Evolutionary conservation across 1,140 invertebrate genomes (phyloP), one percentile per base, ranked within the genome.

Genomic region (Drosophila persimilis): DNA sequence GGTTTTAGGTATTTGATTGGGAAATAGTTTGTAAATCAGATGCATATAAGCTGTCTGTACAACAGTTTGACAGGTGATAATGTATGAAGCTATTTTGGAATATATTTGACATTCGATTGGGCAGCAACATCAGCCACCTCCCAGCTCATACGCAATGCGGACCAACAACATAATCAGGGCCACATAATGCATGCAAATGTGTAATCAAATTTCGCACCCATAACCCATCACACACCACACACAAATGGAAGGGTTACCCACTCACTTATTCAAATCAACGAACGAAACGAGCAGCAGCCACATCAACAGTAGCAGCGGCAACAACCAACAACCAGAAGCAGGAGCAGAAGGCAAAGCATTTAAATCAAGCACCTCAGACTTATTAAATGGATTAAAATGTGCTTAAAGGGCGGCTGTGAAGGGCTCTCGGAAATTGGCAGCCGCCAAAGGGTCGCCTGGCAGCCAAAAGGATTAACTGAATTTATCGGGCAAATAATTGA

Each of bases 201-300:
- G 64, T 62, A 63, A 85, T 73, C 76, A 69, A 85, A 80, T 80
- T 85, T 58, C 48, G 64, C 70, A 73, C 61, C 61, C 56, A 31
- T 57, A 62, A 26, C 44, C 46, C 26, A 50, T 9, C 31, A 45
- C 57, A 22, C 15, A 22, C 6, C 22, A 41, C 9, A 39, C 17
- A 47, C 39, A 26, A 29, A 22, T 52, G 24, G 44, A 47, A 45
- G 48, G 66, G 58, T 54, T 26, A 53, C 51, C 46, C 61, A 85
- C 77, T 85, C 69, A 80, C 63, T 73, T 73, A 77, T 86, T 73
- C 60, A 73, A 75, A 73, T 85, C 60, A 80, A 73, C 67, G 62
- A 80, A 73, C 67, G 62, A 60, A 80, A 63, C 74, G 61, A 70
- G 41, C 70, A 66, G 44, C 48, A 46, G 53, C 17, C 50, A 58